Percentiles rank a stretch among this genome's conserved stretches.
phyloP scores from a whole-genome alignment of 2,888 invertebrate genomes.

The Choreutis nemorana region DNA sequence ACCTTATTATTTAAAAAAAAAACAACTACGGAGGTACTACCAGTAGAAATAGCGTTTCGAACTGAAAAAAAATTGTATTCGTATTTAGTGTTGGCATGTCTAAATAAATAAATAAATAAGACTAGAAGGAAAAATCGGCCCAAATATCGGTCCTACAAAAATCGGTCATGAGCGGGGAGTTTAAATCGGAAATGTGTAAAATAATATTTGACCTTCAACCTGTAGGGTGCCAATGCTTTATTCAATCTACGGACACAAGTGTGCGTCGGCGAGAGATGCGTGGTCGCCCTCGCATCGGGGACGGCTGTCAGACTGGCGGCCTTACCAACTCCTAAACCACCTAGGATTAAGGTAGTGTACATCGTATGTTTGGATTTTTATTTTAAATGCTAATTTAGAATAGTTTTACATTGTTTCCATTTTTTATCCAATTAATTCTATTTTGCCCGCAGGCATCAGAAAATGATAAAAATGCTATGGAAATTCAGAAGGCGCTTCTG shows the following conservation, averaged over 20 bases:
- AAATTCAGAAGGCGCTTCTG: slow-evolving; percentile 49
- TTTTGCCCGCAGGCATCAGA: slow-evolving; percentile 34
- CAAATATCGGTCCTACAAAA: too few species aligned
- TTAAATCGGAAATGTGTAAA: not conserved
- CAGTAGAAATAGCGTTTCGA: too few species aligned
- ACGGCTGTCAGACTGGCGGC: slow-evolving; percentile 83
- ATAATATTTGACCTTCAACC: slow-evolving; percentile 3
- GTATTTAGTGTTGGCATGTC: too few species aligned
- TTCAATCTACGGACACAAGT: slow-evolving; percentile 86
- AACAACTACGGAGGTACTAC: too few species aligned
- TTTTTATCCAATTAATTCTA: too few species aligned
- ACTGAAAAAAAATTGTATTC: too few species aligned
- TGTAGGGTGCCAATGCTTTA: slow-evolving; percentile 89
- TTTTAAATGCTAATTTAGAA: not conserved
- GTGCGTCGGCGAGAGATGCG: slow-evolving; percentile 85
- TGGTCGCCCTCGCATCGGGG: slow-evolving; percentile 89
- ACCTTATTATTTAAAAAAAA: too few species aligned
- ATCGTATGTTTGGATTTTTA: too few species aligned
- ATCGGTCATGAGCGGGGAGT: too few species aligned
- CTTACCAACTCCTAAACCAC: slow-evolving; percentile 70
- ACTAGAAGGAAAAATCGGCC: too few species aligned
- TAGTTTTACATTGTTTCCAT: too few species aligned
- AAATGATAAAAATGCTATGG: slow-evolving; percentile 49
- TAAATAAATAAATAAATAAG: too few species aligned
- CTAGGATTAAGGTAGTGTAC: slow-evolving; percentile 44